phyloP scores from a whole-genome alignment of 2,797 vertebrate species.

The Neosalanx taihuensis region DNA sequence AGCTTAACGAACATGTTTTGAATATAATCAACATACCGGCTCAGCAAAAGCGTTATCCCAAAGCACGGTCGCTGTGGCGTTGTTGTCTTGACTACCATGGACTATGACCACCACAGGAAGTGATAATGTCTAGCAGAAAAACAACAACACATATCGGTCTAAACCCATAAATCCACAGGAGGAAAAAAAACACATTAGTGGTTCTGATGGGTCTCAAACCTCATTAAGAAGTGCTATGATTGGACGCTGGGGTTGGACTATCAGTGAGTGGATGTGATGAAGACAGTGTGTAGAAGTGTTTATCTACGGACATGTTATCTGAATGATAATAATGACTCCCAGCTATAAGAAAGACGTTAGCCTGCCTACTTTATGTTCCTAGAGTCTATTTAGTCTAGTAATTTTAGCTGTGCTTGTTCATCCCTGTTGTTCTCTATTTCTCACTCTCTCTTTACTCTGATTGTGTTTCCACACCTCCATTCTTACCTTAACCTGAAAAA shows the following conservation, averaged over 20 bases:
- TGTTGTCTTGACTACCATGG: constrained; percentile 96
- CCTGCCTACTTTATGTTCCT: no score
- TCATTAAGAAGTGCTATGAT: no score
- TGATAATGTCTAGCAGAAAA: constrained; percentile 80
- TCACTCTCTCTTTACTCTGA: neutral
- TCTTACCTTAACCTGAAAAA: constrained; percentile 93
- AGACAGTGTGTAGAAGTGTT: neutral
- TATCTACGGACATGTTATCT: neutral
- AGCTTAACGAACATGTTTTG: neutral
- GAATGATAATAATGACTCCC: no score
- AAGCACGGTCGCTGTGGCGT: constrained; percentile 90
- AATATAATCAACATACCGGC: constrained; percentile 75
- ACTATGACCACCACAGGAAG: constrained; percentile 95
- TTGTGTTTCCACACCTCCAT: neutral
- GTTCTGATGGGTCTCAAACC: neutral
- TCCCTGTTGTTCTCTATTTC: neutral
- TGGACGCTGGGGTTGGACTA: no score
- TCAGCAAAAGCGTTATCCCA: constrained; percentile 98
- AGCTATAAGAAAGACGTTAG: no score
- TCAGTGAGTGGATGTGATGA: no score
- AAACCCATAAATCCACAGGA: neutral
- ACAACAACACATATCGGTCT: neutral
- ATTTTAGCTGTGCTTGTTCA: neutral
- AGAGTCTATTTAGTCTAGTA: no score
- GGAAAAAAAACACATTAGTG: neutral